phyloP scores from a whole-genome alignment of 2,888 invertebrate species.

The Meteorus colon region DNA sequence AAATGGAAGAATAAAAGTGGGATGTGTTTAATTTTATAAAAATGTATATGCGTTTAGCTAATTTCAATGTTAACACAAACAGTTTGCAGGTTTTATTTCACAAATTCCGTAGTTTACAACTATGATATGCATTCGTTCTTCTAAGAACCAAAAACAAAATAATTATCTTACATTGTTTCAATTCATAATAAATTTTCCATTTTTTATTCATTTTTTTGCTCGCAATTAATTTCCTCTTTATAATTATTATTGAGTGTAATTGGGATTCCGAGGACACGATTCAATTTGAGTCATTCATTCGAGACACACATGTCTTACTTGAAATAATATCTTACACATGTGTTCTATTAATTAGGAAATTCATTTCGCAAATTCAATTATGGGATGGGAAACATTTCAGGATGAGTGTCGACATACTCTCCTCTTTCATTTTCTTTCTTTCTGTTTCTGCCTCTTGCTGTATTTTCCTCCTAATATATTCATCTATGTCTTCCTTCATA shows the following conservation, averaged over 20 bases:
- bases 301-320: slow-evolving; percentile 1
- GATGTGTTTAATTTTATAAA: neutral
- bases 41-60: slow-evolving; percentile 8
- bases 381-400: slow-evolving; percentile 47
- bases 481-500: slow-evolving; percentile 8
- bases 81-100: slow-evolving; percentile 85
- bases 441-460: slow-evolving; percentile 17
- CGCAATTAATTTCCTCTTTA: slow-evolving; percentile 22
- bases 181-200: slow-evolving; percentile 48
- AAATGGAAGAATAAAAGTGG: neutral
- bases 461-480: slow-evolving; percentile 24
- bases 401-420: slow-evolving; percentile 43
- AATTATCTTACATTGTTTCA: slow-evolving; percentile 51
- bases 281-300: neutral
- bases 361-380: slow-evolving; percentile 42
- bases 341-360: slow-evolving; percentile 12
- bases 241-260: slow-evolving; percentile 15
- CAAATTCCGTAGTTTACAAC: slow-evolving; percentile 89
- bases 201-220: slow-evolving; percentile 29
- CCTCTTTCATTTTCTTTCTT: slow-evolving; percentile 28
- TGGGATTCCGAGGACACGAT: slow-evolving; percentile 34
- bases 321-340: slow-evolving; percentile 10
- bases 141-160: slow-evolving; percentile 76
- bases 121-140: slow-evolving; percentile 93
- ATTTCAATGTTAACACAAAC: slow-evolving; percentile 70